Evolutionary conservation across 1,140 invertebrate species (phyloP).

Genomic region (Araneus ventricosus): DNA sequence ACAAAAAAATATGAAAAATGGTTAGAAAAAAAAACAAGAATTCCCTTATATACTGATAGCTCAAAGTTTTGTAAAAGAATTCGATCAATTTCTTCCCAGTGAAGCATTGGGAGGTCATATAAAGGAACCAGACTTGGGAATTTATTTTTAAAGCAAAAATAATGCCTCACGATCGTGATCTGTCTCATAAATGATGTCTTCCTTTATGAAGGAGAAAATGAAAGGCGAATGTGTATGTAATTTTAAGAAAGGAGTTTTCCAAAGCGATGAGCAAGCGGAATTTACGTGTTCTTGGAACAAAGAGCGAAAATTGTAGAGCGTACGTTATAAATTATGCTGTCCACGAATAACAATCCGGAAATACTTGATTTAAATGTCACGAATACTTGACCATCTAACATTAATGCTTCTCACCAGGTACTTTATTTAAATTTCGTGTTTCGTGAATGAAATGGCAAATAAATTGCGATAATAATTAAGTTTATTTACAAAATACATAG

Average conservation of each 20-base stretch:
- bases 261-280: too few relatives aligned
- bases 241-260: constrained; percentile 13
- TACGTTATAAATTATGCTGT: too few relatives aligned
- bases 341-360: background rate
- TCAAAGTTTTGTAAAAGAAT: background rate
- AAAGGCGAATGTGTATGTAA: background rate
- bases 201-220: constrained; percentile 44
- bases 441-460: too few relatives aligned
- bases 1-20: too few relatives aligned
- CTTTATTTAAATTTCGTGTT: too few relatives aligned
- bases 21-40: too few relatives aligned
- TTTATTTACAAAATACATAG: too few relatives aligned
- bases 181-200: constrained; percentile 57
- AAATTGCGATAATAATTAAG: too few relatives aligned
- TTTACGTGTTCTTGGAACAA: too few relatives aligned
- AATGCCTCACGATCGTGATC: constrained; percentile 52
- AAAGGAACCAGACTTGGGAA: constrained; percentile 16
- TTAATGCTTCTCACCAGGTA: too few relatives aligned
- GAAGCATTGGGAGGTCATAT: background rate
- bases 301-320: too few relatives aligned
- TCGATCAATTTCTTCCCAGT: background rate
- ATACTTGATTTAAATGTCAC: background rate
- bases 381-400: too few relatives aligned
- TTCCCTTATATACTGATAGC: background rate
- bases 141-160: constrained; percentile 60